Evolutionary conservation across 2,888 invertebrate species (phyloP).

Genomic region (Malthinus flaveolus): DNA sequence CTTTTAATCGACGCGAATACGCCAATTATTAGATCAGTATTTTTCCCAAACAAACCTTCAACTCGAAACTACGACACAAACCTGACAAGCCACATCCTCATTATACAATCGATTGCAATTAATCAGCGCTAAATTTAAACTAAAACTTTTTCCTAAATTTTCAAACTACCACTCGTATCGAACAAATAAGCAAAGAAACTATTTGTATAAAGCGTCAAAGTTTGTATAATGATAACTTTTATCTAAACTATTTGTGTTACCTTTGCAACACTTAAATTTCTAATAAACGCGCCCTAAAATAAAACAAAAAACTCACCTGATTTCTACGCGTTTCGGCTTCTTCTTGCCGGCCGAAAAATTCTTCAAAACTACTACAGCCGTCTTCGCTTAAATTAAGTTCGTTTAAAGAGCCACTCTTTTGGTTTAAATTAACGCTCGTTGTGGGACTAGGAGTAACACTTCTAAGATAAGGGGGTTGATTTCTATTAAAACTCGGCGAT

Average conservation of each 20-base stretch:
- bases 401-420: slow-evolving; percentile 45
- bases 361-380: slow-evolving; percentile 36
- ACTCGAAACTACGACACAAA: too few species aligned
- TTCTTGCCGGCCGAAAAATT: slow-evolving; percentile 45
- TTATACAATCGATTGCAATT: too few species aligned
- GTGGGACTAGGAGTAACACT: slow-evolving; percentile 51
- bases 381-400: slow-evolving; percentile 45
- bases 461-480: slow-evolving; percentile 50
- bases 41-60: too few species aligned
- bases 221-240: background rate
- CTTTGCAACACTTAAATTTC: background rate
- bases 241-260: background rate
- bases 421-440: slow-evolving; percentile 35
- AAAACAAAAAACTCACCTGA: slow-evolving; percentile 44
- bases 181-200: too few species aligned
- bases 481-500: slow-evolving; percentile 43
- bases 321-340: slow-evolving; percentile 59
- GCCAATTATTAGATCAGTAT: too few species aligned
- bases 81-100: too few species aligned
- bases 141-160: too few species aligned
- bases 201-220: too few species aligned
- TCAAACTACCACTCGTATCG: too few species aligned
- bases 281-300: background rate
- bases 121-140: too few species aligned
- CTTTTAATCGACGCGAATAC: too few species aligned